Percentiles rank a stretch among this genome's conserved stretches.
phyloP scores from a whole-genome alignment of 2,113 vertebrate species.

The Dipodomys merriami region DNA sequence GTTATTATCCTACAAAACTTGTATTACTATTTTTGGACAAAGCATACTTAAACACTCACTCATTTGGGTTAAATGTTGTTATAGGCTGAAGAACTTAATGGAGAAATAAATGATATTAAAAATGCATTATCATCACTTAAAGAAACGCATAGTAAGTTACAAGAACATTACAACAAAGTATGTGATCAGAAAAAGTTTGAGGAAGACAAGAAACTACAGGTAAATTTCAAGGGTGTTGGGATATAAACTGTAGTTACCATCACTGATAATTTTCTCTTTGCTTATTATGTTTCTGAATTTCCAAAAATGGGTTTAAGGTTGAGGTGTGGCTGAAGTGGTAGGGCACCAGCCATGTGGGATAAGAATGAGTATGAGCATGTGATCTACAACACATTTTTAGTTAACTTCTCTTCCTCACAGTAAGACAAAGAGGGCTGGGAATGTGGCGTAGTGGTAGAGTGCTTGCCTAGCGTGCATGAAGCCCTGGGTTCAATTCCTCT shows the following conservation, averaged over 20 bases:
- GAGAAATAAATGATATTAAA: slow-evolving; percentile 83
- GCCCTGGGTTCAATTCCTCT: too few relatives aligned
- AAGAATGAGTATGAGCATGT: not conserved
- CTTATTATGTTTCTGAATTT: slow-evolving; percentile 37
- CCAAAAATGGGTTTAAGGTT: not conserved
- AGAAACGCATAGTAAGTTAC: slow-evolving; percentile 80
- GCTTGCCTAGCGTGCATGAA: too few relatives aligned
- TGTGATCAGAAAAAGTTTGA: slow-evolving; percentile 71
- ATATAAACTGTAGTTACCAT: slow-evolving; percentile 19
- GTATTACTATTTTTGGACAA: not conserved
- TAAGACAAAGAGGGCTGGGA: not conserved
- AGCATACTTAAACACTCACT: not conserved
- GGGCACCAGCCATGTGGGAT: too few relatives aligned
- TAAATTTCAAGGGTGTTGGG: slow-evolving; percentile 71
- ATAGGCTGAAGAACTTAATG: slow-evolving; percentile 85
- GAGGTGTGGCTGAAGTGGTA: too few relatives aligned
- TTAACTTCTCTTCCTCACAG: slow-evolving; percentile 4
- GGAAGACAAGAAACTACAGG: slow-evolving; percentile 80
- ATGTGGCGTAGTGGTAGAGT: too few relatives aligned
- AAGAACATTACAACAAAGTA: slow-evolving; percentile 78
- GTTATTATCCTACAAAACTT: slow-evolving; percentile 34
- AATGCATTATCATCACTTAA: slow-evolving; percentile 84
- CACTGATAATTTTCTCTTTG: slow-evolving; percentile 6
- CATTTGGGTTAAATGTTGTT: slow-evolving; percentile 69
- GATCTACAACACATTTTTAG: slow-evolving; percentile 3